Conservation (phyloP, 2,888 invertebrate genomes). For the Drosophila phalerata region DNA sequence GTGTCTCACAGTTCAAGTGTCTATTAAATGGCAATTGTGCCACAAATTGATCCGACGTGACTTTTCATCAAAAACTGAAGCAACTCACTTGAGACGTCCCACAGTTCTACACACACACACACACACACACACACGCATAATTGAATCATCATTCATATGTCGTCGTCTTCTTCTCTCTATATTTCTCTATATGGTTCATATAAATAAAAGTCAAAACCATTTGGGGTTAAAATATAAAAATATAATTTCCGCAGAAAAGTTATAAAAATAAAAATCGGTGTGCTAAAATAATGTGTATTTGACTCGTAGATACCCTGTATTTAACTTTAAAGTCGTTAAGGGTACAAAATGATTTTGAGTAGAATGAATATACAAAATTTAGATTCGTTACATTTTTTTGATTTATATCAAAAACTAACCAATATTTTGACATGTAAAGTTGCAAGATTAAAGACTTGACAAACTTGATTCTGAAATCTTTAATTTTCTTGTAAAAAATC, state of each 20-base stretch:
- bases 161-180: conserved; percentile 4
- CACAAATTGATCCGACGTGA: conserved; percentile 82
- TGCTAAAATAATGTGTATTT: neutral
- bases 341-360: too few relatives aligned
- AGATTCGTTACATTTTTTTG: neutral
- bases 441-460: too few relatives aligned
- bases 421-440: too few relatives aligned
- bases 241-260: conserved; percentile 68
- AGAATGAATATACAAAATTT: neutral
- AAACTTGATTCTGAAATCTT: too few relatives aligned
- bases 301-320: neutral
- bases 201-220: conserved; percentile 65
- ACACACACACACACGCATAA: conserved; percentile 50
- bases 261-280: conserved; percentile 25
- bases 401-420: too few relatives aligned
- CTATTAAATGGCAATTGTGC: conserved; percentile 82
- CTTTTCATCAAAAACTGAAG: conserved; percentile 70
- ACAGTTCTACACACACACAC: conserved; percentile 33
- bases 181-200: conserved; percentile 20
- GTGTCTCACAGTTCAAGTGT: conserved; percentile 67
- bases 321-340: neutral
- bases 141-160: conserved; percentile 67
- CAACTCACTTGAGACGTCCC: conserved; percentile 73
- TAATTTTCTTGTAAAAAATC: too few relatives aligned
- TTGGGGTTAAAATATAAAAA: conserved; percentile 78